phyloP scores from a whole-genome alignment of 2,797 vertebrate genomes.

The Botia almorhae region DNA sequence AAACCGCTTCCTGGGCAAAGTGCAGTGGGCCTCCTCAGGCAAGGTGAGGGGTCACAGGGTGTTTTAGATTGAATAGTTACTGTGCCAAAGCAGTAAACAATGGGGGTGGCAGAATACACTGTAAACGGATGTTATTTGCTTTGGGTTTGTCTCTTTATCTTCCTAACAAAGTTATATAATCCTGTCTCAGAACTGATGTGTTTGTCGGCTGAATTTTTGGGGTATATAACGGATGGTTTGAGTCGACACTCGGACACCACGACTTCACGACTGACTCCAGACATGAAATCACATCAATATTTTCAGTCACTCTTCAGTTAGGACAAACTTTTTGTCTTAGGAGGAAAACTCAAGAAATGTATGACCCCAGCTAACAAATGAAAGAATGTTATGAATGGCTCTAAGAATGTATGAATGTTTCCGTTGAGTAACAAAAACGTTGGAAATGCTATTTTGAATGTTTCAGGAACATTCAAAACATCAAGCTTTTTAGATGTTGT shows the following conservation, averaged over 20 bases:
- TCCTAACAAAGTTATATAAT: conserved; percentile 22
- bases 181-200: conserved; percentile 7
- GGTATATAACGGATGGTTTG: neutral
- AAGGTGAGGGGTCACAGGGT: conserved; percentile 46
- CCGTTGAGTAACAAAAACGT: too few species aligned
- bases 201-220: conserved; percentile 23
- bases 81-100: conserved; percentile 36
- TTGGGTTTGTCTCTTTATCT: conserved; percentile 17
- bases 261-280: neutral
- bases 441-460: too few species aligned
- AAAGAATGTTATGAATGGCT: too few species aligned
- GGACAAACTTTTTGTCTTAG: neutral
- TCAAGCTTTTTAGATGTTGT: too few species aligned
- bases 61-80: conserved; percentile 46
- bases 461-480: too few species aligned
- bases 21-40: conserved; percentile 33
- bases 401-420: too few species aligned
- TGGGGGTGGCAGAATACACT: neutral
- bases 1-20: conserved; percentile 32
- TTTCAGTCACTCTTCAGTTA: neutral
- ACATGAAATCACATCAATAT: conserved; percentile 16
- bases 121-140: conserved; percentile 26
- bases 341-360: neutral
- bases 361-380: too few species aligned
- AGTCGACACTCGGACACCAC: neutral